Percentiles rank a stretch among this genome's conserved stretches.
Conservation (phyloP, 2,888 invertebrate species). For the Pseudeuparius sepicola region DNA sequence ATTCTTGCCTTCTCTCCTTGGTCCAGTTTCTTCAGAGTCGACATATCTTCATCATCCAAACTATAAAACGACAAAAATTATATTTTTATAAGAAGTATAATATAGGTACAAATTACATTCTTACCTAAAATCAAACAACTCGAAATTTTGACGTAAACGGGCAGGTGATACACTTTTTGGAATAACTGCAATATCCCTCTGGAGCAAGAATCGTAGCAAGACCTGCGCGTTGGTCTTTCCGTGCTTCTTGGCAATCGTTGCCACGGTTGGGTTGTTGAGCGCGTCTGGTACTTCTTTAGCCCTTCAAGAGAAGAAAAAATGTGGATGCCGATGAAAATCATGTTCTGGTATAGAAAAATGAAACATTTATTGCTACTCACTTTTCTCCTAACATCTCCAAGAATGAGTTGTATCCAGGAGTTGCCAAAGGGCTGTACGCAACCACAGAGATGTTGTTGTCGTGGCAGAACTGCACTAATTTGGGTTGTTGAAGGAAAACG, state of each 20-base stretch:
- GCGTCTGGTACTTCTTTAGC: slow-evolving; percentile 17
- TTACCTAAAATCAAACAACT: slow-evolving; percentile 64
- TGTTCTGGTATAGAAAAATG: too few species aligned
- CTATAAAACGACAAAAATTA: slow-evolving; percentile 30
- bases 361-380: too few species aligned
- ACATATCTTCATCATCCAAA: slow-evolving; percentile 36
- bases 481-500: slow-evolving; percentile 42
- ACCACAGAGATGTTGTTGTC: slow-evolving; percentile 16
- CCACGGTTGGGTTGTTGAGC: slow-evolving; percentile 37
- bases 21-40: slow-evolving; percentile 34
- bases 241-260: slow-evolving; percentile 41
- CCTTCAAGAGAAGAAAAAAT: too few species aligned
- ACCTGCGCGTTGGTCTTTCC: slow-evolving; percentile 62
- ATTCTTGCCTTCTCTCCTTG: slow-evolving; percentile 40
- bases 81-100: slow-evolving; percentile 48
- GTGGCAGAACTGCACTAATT: slow-evolving; percentile 26
- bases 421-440: slow-evolving; percentile 42
- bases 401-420: too few species aligned
- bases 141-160: slow-evolving; percentile 63
- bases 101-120: too few species aligned
- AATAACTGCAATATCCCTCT: slow-evolving; percentile 61
- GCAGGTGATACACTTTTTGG: slow-evolving; percentile 68
- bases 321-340: too few species aligned
- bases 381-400: too few species aligned
- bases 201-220: slow-evolving; percentile 58